Conservation (phyloP, 2,797 vertebrate genomes). For the Schizopygopsis malacanthus region DNA sequence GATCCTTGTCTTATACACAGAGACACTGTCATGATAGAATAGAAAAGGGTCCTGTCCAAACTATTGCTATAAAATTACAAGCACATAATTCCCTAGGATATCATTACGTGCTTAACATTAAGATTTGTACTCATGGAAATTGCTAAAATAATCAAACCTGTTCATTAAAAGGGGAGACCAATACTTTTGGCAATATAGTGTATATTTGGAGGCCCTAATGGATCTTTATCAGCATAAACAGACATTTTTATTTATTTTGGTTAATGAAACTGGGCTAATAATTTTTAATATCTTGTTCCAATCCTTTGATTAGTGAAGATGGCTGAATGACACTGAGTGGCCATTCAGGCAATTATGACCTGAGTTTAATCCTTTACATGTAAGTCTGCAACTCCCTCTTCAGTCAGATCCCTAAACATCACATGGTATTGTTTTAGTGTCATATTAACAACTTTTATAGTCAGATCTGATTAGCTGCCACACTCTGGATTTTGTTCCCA, state of each 20-base stretch:
- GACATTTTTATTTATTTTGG: not conserved
- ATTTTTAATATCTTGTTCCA: not conserved
- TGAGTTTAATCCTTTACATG: not conserved
- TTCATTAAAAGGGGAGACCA: too few relatives aligned
- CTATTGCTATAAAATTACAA: too few relatives aligned
- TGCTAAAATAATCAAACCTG: too few relatives aligned
- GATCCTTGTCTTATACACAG: too few relatives aligned
- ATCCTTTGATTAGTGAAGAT: not conserved
- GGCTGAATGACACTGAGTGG: not conserved
- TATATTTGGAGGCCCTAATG: not conserved
- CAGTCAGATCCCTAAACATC: constrained; percentile 3
- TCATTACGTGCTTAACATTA: too few relatives aligned
- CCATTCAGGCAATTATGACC: not conserved
- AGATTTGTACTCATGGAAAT: too few relatives aligned
- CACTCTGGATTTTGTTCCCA: constrained; percentile 19
- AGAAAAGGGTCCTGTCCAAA: too few relatives aligned
- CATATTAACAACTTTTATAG: constrained; percentile 30
- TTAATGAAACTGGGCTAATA: not conserved
- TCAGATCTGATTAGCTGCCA: not conserved
- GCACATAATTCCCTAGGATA: too few relatives aligned
- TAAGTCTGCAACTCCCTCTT: not conserved
- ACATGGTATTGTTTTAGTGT: constrained; percentile 6
- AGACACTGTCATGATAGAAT: too few relatives aligned
- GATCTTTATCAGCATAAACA: not conserved
- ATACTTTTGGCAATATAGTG: too few relatives aligned